Evolutionary conservation across 2,888 invertebrate genomes (phyloP), one percentile per base, ranked within the genome.

Genomic region (Drosophila prolongata): DNA sequence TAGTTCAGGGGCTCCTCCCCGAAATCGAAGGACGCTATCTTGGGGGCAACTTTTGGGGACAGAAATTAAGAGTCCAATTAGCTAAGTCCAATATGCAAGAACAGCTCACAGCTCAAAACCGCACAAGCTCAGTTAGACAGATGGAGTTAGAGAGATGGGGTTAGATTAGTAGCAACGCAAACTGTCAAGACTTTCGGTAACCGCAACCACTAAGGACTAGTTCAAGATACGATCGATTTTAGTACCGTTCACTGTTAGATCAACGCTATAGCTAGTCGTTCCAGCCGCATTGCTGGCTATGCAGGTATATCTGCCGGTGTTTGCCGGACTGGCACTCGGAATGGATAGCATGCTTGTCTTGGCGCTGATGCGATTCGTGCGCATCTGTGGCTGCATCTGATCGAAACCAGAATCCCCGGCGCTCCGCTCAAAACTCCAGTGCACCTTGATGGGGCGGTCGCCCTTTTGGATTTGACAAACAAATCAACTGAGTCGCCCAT

Each of bases 221-320:
- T 27, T 9, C 8, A 14, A 13, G 19, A 38, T 4, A 3, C 10
- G 8, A n/a, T 14, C n/a, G 6, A 5, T 30, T 44, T 19, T 5
- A 43, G 60, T 92, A 95, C 95, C 95, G 92, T 95, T 94, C 71
- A 95, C 94, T 89, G 93, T 93, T 70, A 95, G 92, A 77, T 93
- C 92, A 69, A 94, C 93, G 80, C 94, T 93, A 86, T 93, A 93
- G 52, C 92, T 91, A 67, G 93, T 92, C 60, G 91, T 91, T 87
- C 96, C 97, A 64, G 96, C 96, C 87, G 93, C 93, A 92, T 96
- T 97, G 91, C 94, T 94, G 64, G 95, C 96, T 78, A 94, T 93
- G 91, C 96, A 96, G 71, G 95, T 95, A 92, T 96, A 96, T 91
- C 95, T 95, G 77, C 96, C 96, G 70, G 95, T 95, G 91, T 96